Percentiles rank a stretch among this genome's conserved stretches.
Conservation (phyloP, 2,113 vertebrate genomes). For the Sterna hirundo region DNA sequence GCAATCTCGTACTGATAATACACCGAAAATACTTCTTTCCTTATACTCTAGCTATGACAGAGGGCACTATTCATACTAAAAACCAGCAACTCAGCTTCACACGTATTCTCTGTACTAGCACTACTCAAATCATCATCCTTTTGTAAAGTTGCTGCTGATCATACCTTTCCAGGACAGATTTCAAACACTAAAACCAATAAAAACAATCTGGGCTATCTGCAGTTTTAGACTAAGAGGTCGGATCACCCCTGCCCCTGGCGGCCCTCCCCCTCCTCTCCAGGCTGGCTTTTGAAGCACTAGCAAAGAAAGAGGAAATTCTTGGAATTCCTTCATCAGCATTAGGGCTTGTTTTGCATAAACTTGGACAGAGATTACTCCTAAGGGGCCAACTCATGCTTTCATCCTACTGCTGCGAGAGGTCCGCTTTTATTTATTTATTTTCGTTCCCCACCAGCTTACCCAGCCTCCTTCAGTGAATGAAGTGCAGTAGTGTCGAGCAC, state of each 20-base stretch:
- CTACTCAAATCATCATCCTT: neutral
- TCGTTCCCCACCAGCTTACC: constrained; percentile 73
- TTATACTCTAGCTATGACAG: neutral
- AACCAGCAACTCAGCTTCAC: neutral
- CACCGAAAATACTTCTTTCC: neutral
- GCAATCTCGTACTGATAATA: neutral
- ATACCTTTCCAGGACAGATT: neutral
- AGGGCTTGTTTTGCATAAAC: constrained; percentile 57
- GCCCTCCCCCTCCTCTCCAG: neutral
- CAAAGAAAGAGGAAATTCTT: constrained; percentile 68
- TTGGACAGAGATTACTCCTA: constrained; percentile 27
- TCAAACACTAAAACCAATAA: neutral
- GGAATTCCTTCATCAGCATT: constrained; percentile 59
- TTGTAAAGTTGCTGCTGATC: neutral
- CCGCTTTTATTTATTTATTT: neutral
- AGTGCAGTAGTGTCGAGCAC: constrained; percentile 56
- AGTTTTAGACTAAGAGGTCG: neutral
- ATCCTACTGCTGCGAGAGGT: neutral
- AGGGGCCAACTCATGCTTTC: constrained; percentile 16
- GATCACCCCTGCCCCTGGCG: neutral
- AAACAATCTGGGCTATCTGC: neutral
- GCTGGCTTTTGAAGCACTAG: constrained; percentile 18
- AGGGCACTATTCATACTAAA: neutral
- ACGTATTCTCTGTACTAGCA: neutral
- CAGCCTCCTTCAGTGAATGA: constrained; percentile 55